Conservation (phyloP, 92 coral and sea anemone genomes). For the Montipora capitata region DNA sequence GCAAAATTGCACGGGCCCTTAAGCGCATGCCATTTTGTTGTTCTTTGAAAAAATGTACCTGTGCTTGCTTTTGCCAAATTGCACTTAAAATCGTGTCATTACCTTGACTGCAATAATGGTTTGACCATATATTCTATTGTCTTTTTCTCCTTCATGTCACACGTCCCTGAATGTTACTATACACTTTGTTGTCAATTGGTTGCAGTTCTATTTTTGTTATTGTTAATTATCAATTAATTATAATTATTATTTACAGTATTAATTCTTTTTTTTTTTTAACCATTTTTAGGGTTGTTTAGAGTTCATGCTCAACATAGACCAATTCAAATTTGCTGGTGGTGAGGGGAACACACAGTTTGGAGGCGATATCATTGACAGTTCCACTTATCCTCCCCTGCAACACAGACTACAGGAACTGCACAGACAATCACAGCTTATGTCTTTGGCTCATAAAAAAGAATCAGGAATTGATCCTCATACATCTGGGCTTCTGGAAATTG, state of each 20-base stretch:
- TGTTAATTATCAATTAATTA: too few relatives aligned
- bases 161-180: too few relatives aligned
- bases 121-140: too few relatives aligned
- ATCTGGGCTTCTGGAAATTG: neutral
- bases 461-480: neutral
- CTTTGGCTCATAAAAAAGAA: neutral
- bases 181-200: too few relatives aligned
- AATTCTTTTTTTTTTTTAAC: neutral
- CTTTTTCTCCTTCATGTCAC: too few relatives aligned
- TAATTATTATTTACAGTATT: neutral
- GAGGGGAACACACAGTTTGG: conserved; percentile 75
- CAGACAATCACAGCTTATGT: conserved; percentile 37
- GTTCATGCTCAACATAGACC: conserved; percentile 52
- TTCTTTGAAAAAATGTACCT: too few relatives aligned
- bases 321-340: conserved; percentile 71
- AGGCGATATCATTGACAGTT: conserved; percentile 28
- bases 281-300: conserved; percentile 47
- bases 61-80: too few relatives aligned
- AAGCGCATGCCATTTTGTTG: too few relatives aligned
- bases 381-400: conserved; percentile 22
- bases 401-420: conserved; percentile 32
- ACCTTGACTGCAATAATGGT: too few relatives aligned
- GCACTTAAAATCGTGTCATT: too few relatives aligned
- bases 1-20: too few relatives aligned
- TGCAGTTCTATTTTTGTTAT: too few relatives aligned